Evolutionary conservation across 2,797 vertebrate species (phyloP), one percentile per base, ranked within the genome.

Genomic region (Chaetodon trifasciatus): DNA sequence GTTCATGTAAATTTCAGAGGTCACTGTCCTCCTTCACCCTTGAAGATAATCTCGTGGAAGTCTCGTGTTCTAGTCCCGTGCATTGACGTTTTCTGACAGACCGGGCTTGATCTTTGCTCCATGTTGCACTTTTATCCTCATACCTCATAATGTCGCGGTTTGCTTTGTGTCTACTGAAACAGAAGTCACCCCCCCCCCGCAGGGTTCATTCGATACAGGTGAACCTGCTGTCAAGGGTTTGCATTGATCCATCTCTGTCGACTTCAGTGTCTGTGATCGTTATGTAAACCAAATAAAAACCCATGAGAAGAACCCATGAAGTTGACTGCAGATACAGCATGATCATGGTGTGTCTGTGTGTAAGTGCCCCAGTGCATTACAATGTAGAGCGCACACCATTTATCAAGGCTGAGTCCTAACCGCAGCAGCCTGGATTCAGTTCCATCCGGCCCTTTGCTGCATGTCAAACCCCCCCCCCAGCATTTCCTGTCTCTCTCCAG

Each of bases 1-100:
- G 69, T 62, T 76, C 49, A 78, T 83, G 52, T 88, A 69, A 47
- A 78, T 86, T 85, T 88, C 87, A 89, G 79, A 84, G 89, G 85
- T 92, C 88, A 76, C 10, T 40, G 24, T 47, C 6, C 55, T 66
- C 64, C 74, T 50, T 61, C 13, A 69, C 47, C 52, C 40, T 58
- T 84, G 12, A 81, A 86, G 89, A 91, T 89, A 86, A 79, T 13
- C 61, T 62, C 12, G 55, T 32, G 74, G 72, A 84, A 70, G 84
- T 82, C 86, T 74, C 9, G 28, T 82, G 70, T 47, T 11, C 50
- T 5, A 5, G 80, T 78, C 75, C 70, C 49, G 16, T 81, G 72
- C 76, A 47, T 35, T 24, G 49, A 74, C 5, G 15, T 65, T 78
- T 79, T 78, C 47, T 66, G 56, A 80, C 52, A 13, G 24, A 56